Conservation (phyloP, 2,888 invertebrate species). For the Cerceris ruficornis region DNA sequence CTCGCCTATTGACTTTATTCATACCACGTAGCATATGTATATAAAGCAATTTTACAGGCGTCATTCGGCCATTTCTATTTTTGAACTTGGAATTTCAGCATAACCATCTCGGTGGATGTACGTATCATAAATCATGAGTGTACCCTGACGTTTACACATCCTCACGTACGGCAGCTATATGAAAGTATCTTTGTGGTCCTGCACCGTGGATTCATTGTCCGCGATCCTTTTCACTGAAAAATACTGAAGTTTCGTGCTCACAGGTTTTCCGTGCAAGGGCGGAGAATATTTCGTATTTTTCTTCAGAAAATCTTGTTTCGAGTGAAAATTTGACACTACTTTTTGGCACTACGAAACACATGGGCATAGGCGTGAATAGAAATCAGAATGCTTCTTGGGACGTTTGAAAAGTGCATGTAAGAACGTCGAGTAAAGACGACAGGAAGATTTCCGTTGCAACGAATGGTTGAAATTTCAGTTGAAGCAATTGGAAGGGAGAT, state of each 20-base stretch:
- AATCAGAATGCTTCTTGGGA: no score
- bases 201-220: slow-evolving; percentile 20
- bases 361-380: no score
- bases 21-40: slow-evolving; percentile 64
- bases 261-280: no score
- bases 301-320: no score
- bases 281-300: no score
- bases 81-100: slow-evolving; percentile 42
- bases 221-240: slow-evolving; percentile 18
- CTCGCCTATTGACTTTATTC: slow-evolving; percentile 49
- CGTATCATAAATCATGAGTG: slow-evolving; percentile 58
- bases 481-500: no score
- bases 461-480: no score
- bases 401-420: no score
- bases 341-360: no score
- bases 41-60: slow-evolving; percentile 66
- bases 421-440: no score
- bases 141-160: slow-evolving; percentile 58
- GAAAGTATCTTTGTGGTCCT: slow-evolving; percentile 25
- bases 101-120: slow-evolving; percentile 43
- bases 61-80: slow-evolving; percentile 62
- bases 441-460: no score
- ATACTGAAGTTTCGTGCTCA: background rate
- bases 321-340: no score
- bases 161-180: slow-evolving; percentile 24